Percentiles rank a stretch among this genome's conserved stretches.
phyloP scores from a whole-genome alignment of 2,888 invertebrate species.

The Drosophila yooni region DNA sequence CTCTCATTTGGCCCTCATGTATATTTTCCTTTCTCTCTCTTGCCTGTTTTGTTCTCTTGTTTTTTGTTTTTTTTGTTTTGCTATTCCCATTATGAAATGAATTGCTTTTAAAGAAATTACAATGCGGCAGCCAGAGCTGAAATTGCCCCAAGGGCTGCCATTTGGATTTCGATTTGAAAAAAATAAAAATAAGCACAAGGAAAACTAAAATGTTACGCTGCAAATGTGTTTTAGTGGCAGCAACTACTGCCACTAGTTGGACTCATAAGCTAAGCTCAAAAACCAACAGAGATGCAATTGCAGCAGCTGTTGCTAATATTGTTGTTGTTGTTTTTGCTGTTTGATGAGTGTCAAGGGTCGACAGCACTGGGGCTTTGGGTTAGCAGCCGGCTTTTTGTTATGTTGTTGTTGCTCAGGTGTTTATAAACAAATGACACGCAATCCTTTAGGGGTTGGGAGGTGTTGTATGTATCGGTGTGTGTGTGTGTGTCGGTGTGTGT shows the following conservation, averaged over 20 bases:
- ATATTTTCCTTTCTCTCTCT: slow-evolving; percentile 34
- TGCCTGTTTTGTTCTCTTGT: slow-evolving; percentile 10
- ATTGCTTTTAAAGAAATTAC: slow-evolving; percentile 83
- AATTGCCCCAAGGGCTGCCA: slow-evolving; percentile 48
- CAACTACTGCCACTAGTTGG: not conserved
- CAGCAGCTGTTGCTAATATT: slow-evolving; percentile 32
- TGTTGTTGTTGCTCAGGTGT: slow-evolving; percentile 60
- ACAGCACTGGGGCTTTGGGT: slow-evolving; percentile 62
- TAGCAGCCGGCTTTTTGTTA: slow-evolving; percentile 37
- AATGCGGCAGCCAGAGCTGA: slow-evolving; percentile 63
- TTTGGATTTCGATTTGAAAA: slow-evolving; percentile 45
- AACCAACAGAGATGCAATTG: slow-evolving; percentile 31
- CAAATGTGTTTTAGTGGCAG: slow-evolving; percentile 9
- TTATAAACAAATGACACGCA: slow-evolving; percentile 84
- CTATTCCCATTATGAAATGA: slow-evolving; percentile 77
- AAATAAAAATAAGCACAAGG: not conserved
- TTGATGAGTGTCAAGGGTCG: slow-evolving; percentile 58
- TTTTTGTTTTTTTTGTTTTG: slow-evolving; percentile 1
- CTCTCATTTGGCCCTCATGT: slow-evolving; percentile 41
- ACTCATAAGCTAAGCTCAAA: not conserved
- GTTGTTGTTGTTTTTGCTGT: slow-evolving; percentile 17
- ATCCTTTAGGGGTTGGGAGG: slow-evolving; percentile 65
- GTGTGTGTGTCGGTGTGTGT: slow-evolving; percentile 27
- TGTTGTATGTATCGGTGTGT: slow-evolving; percentile 42
- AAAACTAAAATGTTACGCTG: slow-evolving; percentile 4